Evolutionary conservation across 1,140 invertebrate genomes (phyloP), one percentile per base, ranked within the genome.

Genomic region (Cherax destructor): DNA sequence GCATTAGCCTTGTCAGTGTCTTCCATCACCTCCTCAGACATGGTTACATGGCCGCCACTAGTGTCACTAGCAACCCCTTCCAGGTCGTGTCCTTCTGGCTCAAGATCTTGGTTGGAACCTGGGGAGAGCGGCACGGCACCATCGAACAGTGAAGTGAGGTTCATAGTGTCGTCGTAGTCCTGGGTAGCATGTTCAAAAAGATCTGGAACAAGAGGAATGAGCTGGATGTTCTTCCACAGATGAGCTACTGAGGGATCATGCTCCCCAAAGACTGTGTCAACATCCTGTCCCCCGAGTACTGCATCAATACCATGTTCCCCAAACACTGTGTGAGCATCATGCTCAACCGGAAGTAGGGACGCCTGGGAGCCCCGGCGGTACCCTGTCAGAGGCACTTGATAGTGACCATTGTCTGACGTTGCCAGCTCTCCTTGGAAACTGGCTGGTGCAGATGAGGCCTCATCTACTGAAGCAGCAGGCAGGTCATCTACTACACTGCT

Each of bases 171-270:
- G 47, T 83, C 74, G 52, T 86, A 77, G 7, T 56, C 65, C 16
- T 77, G 85, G 21, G 24, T 47, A 16, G 89, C 21, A 7, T 83
- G 74, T 49, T 92, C 86, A 21, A 92, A 92, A 3, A 92, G 47
- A 41, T 92, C 88, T 6, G 92, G 88, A 30, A 83, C 84, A 30
- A 92, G 80, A 52, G 91, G 91, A 49, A 92, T 92, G 50, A 92
- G 61, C 69, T 92, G 84, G 4, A 92, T 30, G 76, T 86, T 92
- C 16, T 92, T 92, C 91, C 91, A 92, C 11, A 92, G 59, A 61
- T 92, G 91, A 1, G 91, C 50, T 18, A 92, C 50, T 24, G 91
- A 86, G 18, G 85, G 61, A 77, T 92, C 91, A 21, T 65, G 61
- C 5, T 65, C 16, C 11, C 61, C 18, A 18, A 21, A 21, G 1